Percentiles rank a stretch among this genome's conserved stretches.
Conservation (phyloP, 2,113 vertebrate species). For the Aramus guarauna region DNA sequence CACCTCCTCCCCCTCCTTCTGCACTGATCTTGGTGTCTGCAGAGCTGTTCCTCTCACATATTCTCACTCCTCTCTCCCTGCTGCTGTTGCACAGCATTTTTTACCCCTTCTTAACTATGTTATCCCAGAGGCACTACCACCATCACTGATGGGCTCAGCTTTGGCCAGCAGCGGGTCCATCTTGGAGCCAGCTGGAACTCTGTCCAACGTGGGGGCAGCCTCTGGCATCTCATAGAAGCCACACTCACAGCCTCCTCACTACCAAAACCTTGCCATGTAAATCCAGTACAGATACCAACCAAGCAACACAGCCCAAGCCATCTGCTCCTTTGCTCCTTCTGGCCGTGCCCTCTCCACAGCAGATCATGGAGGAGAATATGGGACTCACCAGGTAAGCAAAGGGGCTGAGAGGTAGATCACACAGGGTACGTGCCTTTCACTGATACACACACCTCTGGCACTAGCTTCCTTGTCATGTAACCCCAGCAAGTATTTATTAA, state of each 20-base stretch:
- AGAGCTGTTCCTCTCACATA: not conserved
- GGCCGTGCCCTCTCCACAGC: not conserved
- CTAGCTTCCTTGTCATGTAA: not conserved
- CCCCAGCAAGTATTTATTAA: constrained; percentile 17
- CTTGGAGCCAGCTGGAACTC: not conserved
- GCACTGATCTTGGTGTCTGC: not conserved
- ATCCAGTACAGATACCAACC: not conserved
- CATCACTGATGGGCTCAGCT: not conserved
- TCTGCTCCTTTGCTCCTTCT: not conserved
- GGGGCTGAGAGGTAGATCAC: not conserved
- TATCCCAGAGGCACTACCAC: not conserved
- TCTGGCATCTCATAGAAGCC: not conserved
- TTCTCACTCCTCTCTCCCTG: not conserved
- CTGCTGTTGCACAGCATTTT: not conserved
- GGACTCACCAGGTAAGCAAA: not conserved
- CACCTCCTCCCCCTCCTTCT: not conserved
- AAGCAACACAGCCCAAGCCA: not conserved
- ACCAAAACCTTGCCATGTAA: not conserved
- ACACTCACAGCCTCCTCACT: rapidly evolving
- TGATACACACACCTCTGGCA: not conserved
- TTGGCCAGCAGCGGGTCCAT: rapidly evolving
- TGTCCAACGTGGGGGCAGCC: not conserved
- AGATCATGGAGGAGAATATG: not conserved
- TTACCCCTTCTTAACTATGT: not conserved
- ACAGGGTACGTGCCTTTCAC: not conserved